Base-by-base conservation (phyloP, 2,888 invertebrate genomes). In the Xestia xanthographa region DNA sequence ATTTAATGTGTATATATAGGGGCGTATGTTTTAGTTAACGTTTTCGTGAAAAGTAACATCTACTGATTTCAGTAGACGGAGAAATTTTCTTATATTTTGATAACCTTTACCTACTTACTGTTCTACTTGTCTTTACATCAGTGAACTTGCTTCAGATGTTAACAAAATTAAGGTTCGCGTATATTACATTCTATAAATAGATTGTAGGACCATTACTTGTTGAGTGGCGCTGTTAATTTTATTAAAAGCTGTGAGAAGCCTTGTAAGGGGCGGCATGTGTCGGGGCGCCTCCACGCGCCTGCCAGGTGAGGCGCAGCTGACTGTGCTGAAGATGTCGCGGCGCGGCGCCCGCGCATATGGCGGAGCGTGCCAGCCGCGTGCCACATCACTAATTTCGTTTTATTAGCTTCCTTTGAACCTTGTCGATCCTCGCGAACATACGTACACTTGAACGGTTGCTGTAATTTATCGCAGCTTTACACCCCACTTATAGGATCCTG, bases 271-370 rank as follows among this genome's bases (percentile, higher is more conserved):
- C 89, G 85, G 70, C 82, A 83, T 80, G 76, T 79, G 76, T 56
- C 68, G 75, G 63, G 72, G 67, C 74, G 82, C 79, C 83, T 77
- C 48, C 74, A 34, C 41, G 76, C 70, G 60, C 8, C 56, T 84
- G 82, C 94, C 95, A 95, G 95, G 94, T 95, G 95, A 80, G 56
- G 56, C 87, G 88, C 95, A 95, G 95, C 94, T 94, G 95, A 91
- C 91, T 87, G 67, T 41, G 38, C 34, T 50, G 68, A 82, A 82
- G 85, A 77, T 77, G 79, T 82, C 66, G 69, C 53, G 50, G 50
- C 43, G 45, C 76, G 81, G 78, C 86, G 83, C 86, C 73, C 77
- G 86, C 87, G 87, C 92, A 92, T 88, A 91, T 92, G 92, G 87
- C 88, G 91, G 88, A 92, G 93, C 91, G 94, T 94, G 94, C 91